A percentile compares a stretch with the other conserved stretches of the same genome.
phyloP scores from a whole-genome alignment of 2,888 invertebrate genomes.

The Cheilosia impressa region DNA sequence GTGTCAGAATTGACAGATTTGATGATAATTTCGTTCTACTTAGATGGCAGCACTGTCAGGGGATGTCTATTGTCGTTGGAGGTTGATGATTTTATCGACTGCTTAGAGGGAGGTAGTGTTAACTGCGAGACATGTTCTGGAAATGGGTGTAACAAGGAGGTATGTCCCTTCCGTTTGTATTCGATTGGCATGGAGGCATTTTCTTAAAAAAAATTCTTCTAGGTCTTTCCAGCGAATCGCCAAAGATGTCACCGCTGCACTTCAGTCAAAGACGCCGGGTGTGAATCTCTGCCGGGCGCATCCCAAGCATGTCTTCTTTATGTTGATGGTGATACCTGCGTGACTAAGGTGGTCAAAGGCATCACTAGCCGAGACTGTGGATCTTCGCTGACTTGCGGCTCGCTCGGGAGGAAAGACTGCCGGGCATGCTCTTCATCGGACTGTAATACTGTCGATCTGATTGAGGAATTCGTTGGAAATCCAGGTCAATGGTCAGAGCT shows the following conservation, averaged over 20 bases:
- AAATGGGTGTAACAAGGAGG: constrained; percentile 68
- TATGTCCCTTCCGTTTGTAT: neutral
- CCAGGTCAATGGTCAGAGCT: constrained; percentile 76
- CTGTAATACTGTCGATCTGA: constrained; percentile 75
- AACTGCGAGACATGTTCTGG: constrained; percentile 74
- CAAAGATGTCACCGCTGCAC: constrained; percentile 76
- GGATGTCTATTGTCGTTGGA: constrained; percentile 75
- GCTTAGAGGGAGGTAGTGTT: constrained; percentile 59
- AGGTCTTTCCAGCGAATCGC: constrained; percentile 75
- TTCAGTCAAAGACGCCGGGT: constrained; percentile 67
- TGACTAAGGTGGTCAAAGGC: constrained; percentile 71
- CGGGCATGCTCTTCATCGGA: constrained; percentile 47
- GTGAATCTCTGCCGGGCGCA: constrained; percentile 64
- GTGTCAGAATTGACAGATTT: neutral
- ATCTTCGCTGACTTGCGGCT: constrained; percentile 74
- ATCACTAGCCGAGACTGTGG: constrained; percentile 76
- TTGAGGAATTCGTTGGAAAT: constrained; percentile 61
- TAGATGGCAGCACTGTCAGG: constrained; percentile 77
- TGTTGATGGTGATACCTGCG: constrained; percentile 71
- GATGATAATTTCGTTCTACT: neutral
- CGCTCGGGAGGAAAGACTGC: constrained; percentile 65
- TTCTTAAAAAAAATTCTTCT: neutral
- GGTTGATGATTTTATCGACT: constrained; percentile 63
- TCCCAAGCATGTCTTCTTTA: constrained; percentile 74
- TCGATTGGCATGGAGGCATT: no score